These are phyloP conservation scores for Propithecus coquereli DNA, from an alignment of 2,113 vertebrate genomes.

Conservation along the genomic window DNA sequence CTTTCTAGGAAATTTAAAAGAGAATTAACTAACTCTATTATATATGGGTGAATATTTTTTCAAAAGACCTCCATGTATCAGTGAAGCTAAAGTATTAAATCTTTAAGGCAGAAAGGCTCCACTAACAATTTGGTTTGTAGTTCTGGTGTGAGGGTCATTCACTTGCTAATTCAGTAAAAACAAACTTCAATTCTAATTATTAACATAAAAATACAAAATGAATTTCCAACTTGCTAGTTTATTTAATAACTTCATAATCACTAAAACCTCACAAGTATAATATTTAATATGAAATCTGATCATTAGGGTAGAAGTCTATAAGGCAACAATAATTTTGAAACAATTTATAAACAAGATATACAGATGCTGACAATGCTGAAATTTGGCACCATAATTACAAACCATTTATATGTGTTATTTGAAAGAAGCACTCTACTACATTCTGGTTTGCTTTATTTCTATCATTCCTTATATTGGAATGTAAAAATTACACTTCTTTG, in stretches of 20 bases:
- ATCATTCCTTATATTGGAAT: neutral
- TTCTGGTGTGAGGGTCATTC: slow-evolving; percentile 7
- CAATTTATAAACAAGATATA: slow-evolving; percentile 38
- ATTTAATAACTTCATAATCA: slow-evolving; percentile 32
- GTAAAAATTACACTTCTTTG: slow-evolving; percentile 22
- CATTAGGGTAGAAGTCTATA: neutral
- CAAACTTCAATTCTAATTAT: neutral
- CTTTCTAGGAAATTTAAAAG: slow-evolving; percentile 20
- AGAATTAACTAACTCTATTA: slow-evolving; percentile 30
- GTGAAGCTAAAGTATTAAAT: slow-evolving; percentile 21
- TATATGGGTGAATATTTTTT: neutral
- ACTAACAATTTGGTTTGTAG: neutral
- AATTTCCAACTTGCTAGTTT: slow-evolving; percentile 40
- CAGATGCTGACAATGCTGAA: slow-evolving; percentile 6
- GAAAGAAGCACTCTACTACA: neutral
- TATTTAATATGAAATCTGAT: slow-evolving; percentile 42
- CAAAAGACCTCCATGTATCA: slow-evolving; percentile 18
- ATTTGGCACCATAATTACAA: slow-evolving; percentile 14
- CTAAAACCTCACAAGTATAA: neutral
- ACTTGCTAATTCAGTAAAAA: slow-evolving; percentile 33
- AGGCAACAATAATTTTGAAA: slow-evolving; percentile 44
- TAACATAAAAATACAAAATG: neutral
- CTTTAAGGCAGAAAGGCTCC: slow-evolving; percentile 21
- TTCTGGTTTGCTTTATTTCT: slow-evolving; percentile 30
- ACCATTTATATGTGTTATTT: neutral